A percentile compares a stretch with the other conserved stretches of the same genome.
phyloP scores from a whole-genome alignment of 2,797 vertebrate species.

The Xerus rutilus region DNA sequence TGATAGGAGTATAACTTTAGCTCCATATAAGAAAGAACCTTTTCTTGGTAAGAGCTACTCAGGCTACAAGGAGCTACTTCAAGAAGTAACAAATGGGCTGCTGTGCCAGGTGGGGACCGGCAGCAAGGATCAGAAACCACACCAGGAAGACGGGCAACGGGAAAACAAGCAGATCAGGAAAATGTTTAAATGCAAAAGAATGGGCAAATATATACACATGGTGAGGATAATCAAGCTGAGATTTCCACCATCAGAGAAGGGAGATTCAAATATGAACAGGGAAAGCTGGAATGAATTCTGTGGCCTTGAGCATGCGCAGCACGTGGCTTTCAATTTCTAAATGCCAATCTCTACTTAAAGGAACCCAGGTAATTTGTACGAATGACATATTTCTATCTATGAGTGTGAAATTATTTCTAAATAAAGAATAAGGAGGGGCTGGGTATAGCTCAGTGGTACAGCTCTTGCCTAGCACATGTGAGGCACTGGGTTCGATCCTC shows the following conservation, averaged over 20 bases:
- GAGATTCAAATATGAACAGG: not conserved
- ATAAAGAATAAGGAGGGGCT: not conserved
- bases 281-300: not conserved
- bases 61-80: not conserved
- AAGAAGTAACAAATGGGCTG: not conserved
- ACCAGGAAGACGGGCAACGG: not conserved
- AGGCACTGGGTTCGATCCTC: too few relatives aligned
- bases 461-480: too few relatives aligned
- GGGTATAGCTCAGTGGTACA: too few relatives aligned
- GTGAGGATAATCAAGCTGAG: not conserved
- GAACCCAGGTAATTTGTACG: not conserved
- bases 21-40: not conserved
- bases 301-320: not conserved
- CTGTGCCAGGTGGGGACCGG: not conserved
- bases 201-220: not conserved
- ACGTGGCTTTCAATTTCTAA: not conserved
- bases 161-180: not conserved
- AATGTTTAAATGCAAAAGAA: not conserved
- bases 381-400: not conserved
- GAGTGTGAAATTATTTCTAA: constrained; percentile 19
- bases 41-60: not conserved
- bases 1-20: not conserved
- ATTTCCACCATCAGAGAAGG: not conserved
- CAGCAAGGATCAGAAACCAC: not conserved
- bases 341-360: constrained; percentile 19